Conservation (phyloP, 2,113 vertebrate species). For the Leiothrix lutea region DNA sequence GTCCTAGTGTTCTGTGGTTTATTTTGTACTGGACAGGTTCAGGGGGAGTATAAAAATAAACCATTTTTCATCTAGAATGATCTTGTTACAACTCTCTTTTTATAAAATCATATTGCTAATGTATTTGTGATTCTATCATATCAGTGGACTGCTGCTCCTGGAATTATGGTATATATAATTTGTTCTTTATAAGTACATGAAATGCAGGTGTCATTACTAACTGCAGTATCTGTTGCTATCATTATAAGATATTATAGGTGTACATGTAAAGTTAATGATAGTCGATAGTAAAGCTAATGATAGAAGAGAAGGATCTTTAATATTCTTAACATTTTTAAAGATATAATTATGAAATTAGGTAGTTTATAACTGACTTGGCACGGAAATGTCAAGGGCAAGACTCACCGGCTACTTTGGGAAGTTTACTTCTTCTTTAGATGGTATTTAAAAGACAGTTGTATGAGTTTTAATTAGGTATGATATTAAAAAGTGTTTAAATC, state of each 20-base stretch:
- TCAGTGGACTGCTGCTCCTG: background rate
- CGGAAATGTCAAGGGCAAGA: constrained; percentile 34
- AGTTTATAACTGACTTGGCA: constrained; percentile 2
- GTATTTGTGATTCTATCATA: background rate
- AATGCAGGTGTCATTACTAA: background rate
- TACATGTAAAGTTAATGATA: background rate
- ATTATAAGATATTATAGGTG: background rate
- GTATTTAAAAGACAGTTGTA: constrained; percentile 2
- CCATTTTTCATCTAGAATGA: background rate
- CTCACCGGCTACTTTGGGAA: background rate
- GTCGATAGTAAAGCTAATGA: background rate
- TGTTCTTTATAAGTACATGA: background rate
- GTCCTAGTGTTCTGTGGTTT: background rate
- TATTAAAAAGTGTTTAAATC: constrained; percentile 15
- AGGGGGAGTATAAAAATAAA: background rate
- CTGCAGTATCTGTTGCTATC: background rate
- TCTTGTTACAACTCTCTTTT: background rate
- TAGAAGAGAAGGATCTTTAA: background rate
- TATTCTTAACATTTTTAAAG: constrained; percentile 24
- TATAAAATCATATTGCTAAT: background rate
- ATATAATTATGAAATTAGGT: background rate
- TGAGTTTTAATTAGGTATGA: constrained; percentile 1
- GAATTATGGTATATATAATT: background rate
- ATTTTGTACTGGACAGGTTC: background rate
- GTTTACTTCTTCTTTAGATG: constrained; percentile 24